Conservation (phyloP, 2,888 invertebrate species). For the Apodemia hepburni region DNA sequence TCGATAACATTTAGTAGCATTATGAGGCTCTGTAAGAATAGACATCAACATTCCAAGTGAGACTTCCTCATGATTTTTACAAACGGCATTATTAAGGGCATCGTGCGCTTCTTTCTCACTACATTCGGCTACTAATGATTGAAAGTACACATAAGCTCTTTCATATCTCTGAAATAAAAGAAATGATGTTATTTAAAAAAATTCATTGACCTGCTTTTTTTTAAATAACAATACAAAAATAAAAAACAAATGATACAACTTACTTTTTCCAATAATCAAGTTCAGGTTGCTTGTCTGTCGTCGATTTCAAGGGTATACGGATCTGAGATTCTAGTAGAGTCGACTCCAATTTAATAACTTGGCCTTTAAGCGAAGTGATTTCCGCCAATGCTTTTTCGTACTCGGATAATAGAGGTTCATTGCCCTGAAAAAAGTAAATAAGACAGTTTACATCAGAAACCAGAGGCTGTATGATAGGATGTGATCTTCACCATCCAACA, state of each 20-base stretch:
- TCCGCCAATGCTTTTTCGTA: constrained; percentile 76
- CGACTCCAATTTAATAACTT: constrained; percentile 68
- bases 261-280: constrained; percentile 69
- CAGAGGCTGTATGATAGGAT: too few relatives aligned
- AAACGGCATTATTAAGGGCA: constrained; percentile 92
- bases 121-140: constrained; percentile 88
- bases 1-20: constrained; percentile 92
- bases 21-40: constrained; percentile 91
- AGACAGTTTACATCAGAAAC: too few relatives aligned
- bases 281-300: constrained; percentile 50
- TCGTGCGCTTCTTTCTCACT: constrained; percentile 97
- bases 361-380: constrained; percentile 73
- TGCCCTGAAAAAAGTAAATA: constrained; percentile 66
- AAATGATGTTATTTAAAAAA: constrained; percentile 20
- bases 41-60: constrained; percentile 93
- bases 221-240: too few relatives aligned
- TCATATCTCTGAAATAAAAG: constrained; percentile 90
- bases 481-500: too few relatives aligned
- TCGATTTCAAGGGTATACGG: constrained; percentile 44
- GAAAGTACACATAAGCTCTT: constrained; percentile 88
- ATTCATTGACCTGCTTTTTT: too few relatives aligned
- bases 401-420: constrained; percentile 72
- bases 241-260: not conserved
- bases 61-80: constrained; percentile 96
- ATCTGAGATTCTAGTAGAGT: constrained; percentile 66